Evolutionary conservation across 2,888 invertebrate species (phyloP).

Genomic region (Punctoribates punctum): DNA sequence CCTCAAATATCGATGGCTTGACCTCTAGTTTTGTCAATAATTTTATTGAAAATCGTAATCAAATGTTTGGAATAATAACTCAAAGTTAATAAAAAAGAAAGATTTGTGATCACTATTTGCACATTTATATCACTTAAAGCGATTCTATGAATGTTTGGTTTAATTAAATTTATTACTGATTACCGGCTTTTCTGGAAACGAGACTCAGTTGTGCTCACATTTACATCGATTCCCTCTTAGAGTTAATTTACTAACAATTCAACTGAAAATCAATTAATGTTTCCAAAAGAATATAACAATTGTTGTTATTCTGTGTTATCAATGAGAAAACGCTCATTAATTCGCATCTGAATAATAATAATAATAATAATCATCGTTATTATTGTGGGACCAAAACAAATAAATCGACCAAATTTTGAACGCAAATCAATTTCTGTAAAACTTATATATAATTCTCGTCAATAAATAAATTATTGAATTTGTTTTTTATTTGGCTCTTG

Average conservation of each 20-base stretch:
- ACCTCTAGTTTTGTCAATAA: background rate
- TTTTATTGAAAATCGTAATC: background rate
- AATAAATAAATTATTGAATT: no score
- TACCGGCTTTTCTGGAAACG: background rate
- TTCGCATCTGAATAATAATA: background rate
- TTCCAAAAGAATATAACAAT: background rate
- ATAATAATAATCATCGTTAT: no score
- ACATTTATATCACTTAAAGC: slow-evolving; percentile 10
- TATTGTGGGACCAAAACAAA: no score
- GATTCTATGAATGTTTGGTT: background rate
- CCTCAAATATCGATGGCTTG: background rate
- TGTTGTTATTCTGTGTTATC: background rate
- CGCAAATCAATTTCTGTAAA: no score
- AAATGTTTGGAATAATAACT: background rate
- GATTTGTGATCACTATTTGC: background rate
- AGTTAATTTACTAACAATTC: slow-evolving; percentile 3
- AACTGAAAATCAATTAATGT: slow-evolving; percentile 15
- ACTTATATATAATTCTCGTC: no score
- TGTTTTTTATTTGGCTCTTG: no score
- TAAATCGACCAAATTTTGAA: no score
- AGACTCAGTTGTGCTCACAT: background rate
- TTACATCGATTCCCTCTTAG: slow-evolving; percentile 16
- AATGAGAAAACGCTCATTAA: background rate
- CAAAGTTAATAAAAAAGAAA: slow-evolving; percentile 3
- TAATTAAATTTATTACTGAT: slow-evolving; percentile 31